Conservation (phyloP, 2,888 invertebrate genomes). For the Ferdinandea cuprea region DNA sequence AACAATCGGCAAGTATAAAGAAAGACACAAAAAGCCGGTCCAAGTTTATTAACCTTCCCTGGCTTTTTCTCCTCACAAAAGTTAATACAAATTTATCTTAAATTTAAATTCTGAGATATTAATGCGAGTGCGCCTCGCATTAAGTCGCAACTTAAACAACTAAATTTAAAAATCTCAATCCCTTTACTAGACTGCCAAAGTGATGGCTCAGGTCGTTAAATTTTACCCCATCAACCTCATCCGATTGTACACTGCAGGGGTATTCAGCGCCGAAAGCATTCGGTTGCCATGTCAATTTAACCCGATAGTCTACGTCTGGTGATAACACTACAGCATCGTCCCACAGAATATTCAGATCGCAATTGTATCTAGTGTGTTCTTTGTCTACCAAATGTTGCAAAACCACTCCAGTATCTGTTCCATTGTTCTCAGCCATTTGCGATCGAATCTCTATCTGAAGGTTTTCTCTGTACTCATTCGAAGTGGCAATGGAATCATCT, state of each 20-base stretch:
- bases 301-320: constrained; percentile 80
- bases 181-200: constrained; percentile 81
- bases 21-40: constrained; percentile 21
- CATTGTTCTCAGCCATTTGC: constrained; percentile 48
- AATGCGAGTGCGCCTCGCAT: neutral
- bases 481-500: constrained; percentile 39
- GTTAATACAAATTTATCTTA: constrained; percentile 30
- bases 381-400: constrained; percentile 79
- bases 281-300: constrained; percentile 80
- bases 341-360: constrained; percentile 80
- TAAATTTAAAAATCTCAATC: constrained; percentile 80
- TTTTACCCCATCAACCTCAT: constrained; percentile 79
- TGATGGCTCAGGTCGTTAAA: constrained; percentile 79
- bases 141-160: constrained; percentile 66
- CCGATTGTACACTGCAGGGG: constrained; percentile 81
- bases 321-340: constrained; percentile 79
- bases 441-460: constrained; percentile 79
- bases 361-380: constrained; percentile 81
- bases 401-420: constrained; percentile 64
- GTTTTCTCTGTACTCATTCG: constrained; percentile 79
- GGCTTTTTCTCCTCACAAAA: constrained; percentile 17
- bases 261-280: constrained; percentile 81
- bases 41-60: constrained; percentile 78
- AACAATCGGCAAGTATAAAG: constrained; percentile 15
- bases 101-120: constrained; percentile 18